Evolutionary conservation across 2,797 vertebrate genomes (phyloP), one percentile per base, ranked within the genome.

Genomic region (Chelidonichthys spinosus): DNA sequence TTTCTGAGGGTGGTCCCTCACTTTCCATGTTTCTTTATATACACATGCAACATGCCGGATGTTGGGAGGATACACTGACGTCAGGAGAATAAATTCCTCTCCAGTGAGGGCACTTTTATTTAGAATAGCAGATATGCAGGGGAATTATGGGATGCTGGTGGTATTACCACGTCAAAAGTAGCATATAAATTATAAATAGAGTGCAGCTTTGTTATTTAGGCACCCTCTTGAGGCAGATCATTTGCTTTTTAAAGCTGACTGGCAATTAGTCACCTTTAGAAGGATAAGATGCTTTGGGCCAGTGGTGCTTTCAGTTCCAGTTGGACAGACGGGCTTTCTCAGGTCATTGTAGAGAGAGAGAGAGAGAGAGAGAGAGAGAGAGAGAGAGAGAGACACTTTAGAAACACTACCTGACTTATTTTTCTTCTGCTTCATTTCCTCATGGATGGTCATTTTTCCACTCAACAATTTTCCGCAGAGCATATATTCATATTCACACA

Each of bases 41-140:
- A 69, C 74, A 68, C 61, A 82, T 61, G 17, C 69, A 82, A 39
- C 81, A 76, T 80, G 79, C 60, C n/a, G 63, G 74, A 88, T 82
- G 69, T 80, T 66, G 75, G 75, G 69, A 82, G 85, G 81, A 87
- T 73, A 68, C 73, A 49, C 68, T 84, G 81, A 83, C 71, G 72
- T 82, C 79, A 85, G 77, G 53, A 81, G 74, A 82, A 71, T 72
- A 63, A 79, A 92, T 92, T 91, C 86, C 78, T 89, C 72, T 76
- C 60, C 43, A 72, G 63, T 91, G 91, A 92, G 79, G 74, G 82
- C 79, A 92, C 83, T 83, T 88, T 86, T 88, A 89, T 91, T 91
- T 87, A 79, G 78, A 87, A 83, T 81, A 32, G 76, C 66, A 81
- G 88, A 87, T 84, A 78, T 81, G 71, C 59, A 58, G 54, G 77